Base-by-base conservation (phyloP, 1,140 invertebrate species). In the Brachionus rubens region DNA sequence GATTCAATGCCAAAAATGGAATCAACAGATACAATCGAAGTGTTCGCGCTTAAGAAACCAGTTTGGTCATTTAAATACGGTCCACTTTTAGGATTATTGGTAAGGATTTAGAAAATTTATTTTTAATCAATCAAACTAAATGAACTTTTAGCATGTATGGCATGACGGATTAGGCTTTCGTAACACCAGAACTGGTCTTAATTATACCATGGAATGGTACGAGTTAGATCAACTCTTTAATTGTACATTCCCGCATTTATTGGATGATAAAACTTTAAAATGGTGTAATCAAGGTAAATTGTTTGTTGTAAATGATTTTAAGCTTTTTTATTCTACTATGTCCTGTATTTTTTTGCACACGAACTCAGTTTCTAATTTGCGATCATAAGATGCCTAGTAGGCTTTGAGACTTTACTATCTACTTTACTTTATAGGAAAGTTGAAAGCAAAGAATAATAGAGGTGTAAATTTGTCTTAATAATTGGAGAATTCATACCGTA, bases 121-220 rank as follows among this genome's bases (percentile, higher is more conserved):
- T 59, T 21, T 26, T 2, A 77, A 7, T 70, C 40, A 26, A 43
- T 14, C 43, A 43, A 52, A 47, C 16, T 40, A 21, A n/a, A n/a
- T n/a, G n/a, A n/a, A n/a, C n/a, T n/a, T n/a, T n/a, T n/a, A 83
- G 82, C 75, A 83, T 67, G 82, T 83, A n/a, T 83, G 83, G 79
- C 82, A 83, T 75, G 82, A 83, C 79, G 82, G 82, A 9, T 68
- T 83, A 5, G 82, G 81, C 19, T 81, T 83, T 65, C 78, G 79
- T 52, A 82, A 81, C 76, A 47, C 80, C 0, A 78, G 80, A 65
- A 82, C 82, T 7, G 80, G 80, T 9, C 40, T 77, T 9, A 83
- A 83, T 76, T 81, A 81, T 41, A 83, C 82, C 10, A 80, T 83
- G 80, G 82, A 83, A 78, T 83, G 82, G 82, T 83, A 83, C 47